Percentiles rank a stretch among this genome's conserved stretches.
Evolutionary conservation across 1,140 invertebrate genomes (phyloP).

Genomic region (Orchesella cincta): DNA sequence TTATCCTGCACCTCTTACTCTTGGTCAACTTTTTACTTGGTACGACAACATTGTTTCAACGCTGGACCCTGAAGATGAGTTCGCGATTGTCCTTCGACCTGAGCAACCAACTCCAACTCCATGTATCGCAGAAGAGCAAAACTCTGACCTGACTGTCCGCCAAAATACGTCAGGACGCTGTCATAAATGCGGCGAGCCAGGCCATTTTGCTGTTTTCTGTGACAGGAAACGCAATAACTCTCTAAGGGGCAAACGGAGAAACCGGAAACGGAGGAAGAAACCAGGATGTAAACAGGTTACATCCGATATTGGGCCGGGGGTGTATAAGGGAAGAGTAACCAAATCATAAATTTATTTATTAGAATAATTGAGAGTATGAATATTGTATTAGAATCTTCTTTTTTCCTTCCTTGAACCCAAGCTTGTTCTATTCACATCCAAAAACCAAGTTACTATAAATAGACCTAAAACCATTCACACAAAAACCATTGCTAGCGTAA

Average conservation of each 20-base stretch:
- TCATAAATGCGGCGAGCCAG: not conserved
- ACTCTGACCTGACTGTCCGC: not conserved
- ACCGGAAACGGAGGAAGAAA: not conserved
- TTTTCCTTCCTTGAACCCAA: too few species aligned
- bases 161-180: not conserved
- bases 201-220: not conserved
- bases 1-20: not conserved
- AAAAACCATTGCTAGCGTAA: too few species aligned
- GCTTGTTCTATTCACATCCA: too few species aligned
- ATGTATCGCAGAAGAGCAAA: not conserved
- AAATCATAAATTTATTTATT: too few species aligned
- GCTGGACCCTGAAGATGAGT: not conserved
- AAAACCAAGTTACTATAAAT: too few species aligned
- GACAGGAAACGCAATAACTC: not conserved
- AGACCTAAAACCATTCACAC: too few species aligned
- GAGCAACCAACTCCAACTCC: not conserved
- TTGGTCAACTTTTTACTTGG: not conserved
- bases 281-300: not conserved
- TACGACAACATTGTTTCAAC: not conserved
- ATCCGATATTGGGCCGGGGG: not conserved
- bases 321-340: constrained; percentile 22
- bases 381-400: too few species aligned
- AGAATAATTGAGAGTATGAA: too few species aligned
- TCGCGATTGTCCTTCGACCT: not conserved
- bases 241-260: not conserved